Conservation (phyloP, 1,140 invertebrate genomes). For the Anthonomus grandis region DNA sequence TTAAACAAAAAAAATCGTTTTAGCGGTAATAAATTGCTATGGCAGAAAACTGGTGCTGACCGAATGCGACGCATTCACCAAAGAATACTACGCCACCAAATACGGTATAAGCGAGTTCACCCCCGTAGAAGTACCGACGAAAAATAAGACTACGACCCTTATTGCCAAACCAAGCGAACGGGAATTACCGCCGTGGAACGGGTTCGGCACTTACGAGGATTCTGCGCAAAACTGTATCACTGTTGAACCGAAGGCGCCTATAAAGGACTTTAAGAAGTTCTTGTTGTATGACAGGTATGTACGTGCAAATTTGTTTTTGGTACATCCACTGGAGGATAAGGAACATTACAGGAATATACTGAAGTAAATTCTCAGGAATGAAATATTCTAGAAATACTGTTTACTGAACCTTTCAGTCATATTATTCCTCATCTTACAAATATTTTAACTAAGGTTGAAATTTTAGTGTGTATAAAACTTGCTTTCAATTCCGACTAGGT, state of each 20-base stretch:
- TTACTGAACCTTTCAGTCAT: too few species aligned
- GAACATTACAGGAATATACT: too few species aligned
- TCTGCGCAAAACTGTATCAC: conserved; percentile 79
- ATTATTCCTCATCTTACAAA: too few species aligned
- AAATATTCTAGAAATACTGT: too few species aligned
- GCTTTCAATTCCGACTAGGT: too few species aligned
- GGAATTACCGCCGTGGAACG: conserved; percentile 81
- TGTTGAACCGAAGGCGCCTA: conserved; percentile 71
- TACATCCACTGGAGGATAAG: too few species aligned
- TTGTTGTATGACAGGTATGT: conserved; percentile 70
- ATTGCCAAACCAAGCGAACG: conserved; percentile 48
- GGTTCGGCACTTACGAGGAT: conserved; percentile 82
- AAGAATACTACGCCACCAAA: conserved; percentile 71
- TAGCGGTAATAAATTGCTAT: conserved; percentile 69
- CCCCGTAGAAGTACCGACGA: conserved; percentile 53
- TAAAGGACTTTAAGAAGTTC: conserved; percentile 76
- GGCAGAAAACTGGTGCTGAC: conserved; percentile 77
- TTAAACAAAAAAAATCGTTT: conserved; percentile 1
- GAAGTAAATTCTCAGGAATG: too few species aligned
- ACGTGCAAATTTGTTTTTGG: too few species aligned
- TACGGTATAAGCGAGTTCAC: conserved; percentile 58
- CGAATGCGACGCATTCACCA: conserved; percentile 84
- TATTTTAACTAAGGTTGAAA: too few species aligned
- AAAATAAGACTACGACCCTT: conserved; percentile 45
- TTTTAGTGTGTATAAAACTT: too few species aligned